These are phyloP conservation scores for Chrysodeixis includens DNA, from an alignment of 2,888 invertebrate species.

Conservation along the genomic window DNA sequence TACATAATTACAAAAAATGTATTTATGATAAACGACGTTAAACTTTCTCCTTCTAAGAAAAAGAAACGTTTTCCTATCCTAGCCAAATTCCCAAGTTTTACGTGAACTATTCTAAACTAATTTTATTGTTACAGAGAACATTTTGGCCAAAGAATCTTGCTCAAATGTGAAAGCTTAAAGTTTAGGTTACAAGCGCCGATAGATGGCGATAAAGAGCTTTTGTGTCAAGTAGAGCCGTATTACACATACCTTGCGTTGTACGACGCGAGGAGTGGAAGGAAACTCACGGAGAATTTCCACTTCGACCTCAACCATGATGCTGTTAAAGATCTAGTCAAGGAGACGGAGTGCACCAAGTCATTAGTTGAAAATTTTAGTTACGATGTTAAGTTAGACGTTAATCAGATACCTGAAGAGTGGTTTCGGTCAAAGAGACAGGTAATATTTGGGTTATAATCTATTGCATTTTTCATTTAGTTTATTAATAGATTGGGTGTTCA, in stretches of 20 bases:
- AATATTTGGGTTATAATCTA: conserved; percentile 30
- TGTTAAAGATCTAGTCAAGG: conserved; percentile 89
- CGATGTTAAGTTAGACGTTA: conserved; percentile 90
- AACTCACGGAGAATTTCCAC: conserved; percentile 98
- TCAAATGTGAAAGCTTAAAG: conserved; percentile 95
- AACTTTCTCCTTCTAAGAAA: no score
- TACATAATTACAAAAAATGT: no score
- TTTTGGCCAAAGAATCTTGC: conserved; percentile 95
- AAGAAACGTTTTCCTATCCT: no score
- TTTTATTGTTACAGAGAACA: conserved; percentile 91
- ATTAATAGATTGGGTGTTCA: no score
- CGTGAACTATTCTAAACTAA: neutral
- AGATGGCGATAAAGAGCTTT: conserved; percentile 92
- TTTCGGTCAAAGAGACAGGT: conserved; percentile 91
- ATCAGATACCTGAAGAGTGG: conserved; percentile 93
- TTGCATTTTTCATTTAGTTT: neutral
- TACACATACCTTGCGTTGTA: conserved; percentile 96
- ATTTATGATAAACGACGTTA: no score
- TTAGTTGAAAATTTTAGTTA: conserved; percentile 87
- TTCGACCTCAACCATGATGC: conserved; percentile 95
- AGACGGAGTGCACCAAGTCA: conserved; percentile 83
- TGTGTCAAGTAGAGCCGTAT: conserved; percentile 97
- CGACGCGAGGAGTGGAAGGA: conserved; percentile 95
- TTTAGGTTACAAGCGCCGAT: conserved; percentile 95
- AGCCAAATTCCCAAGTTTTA: no score